These are phyloP conservation scores for Pyxicephalus adspersus DNA, from an alignment of 2,113 vertebrate species.

Conservation along the genomic window DNA sequence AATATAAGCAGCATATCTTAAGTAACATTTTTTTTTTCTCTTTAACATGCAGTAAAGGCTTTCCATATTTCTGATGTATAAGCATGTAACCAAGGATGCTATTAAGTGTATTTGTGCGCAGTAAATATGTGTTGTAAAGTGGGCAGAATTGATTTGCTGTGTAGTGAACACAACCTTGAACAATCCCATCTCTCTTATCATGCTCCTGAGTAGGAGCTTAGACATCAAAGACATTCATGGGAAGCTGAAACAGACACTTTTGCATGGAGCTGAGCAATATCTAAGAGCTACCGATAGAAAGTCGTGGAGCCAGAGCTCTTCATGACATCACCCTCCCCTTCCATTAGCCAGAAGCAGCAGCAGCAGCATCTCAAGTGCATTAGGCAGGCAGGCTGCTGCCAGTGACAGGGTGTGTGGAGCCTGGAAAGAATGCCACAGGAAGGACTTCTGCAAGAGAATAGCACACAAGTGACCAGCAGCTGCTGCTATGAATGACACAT, in stretches of 20 bases:
- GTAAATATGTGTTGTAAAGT: background rate
- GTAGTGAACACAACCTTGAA: background rate
- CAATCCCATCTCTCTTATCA: conserved; percentile 21
- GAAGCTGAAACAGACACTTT: conserved; percentile 57
- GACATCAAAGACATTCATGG: conserved; percentile 41
- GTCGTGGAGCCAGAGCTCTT: conserved; percentile 13
- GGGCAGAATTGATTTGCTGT: background rate
- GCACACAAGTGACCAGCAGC: conserved; percentile 19
- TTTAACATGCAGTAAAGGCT: no score
- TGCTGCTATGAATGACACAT: conserved; percentile 42
- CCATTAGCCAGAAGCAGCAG: conserved; percentile 57
- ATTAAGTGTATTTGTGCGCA: background rate
- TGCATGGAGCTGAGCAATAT: conserved; percentile 62
- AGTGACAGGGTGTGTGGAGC: conserved; percentile 33
- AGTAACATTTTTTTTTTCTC: no score
- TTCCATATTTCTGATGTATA: no score
- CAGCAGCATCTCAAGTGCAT: conserved; percentile 46
- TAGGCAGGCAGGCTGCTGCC: conserved; percentile 56
- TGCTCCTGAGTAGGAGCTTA: conserved; percentile 53
- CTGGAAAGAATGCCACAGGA: conserved; percentile 37
- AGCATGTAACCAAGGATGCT: no score
- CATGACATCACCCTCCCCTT: conserved; percentile 62
- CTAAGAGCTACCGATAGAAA: conserved; percentile 52
- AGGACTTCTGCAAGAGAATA: background rate
- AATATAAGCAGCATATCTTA: no score